Base-by-base conservation (phyloP, 35 echinoderm and acorn worm species). In the Eucidaris tribuloides region DNA sequence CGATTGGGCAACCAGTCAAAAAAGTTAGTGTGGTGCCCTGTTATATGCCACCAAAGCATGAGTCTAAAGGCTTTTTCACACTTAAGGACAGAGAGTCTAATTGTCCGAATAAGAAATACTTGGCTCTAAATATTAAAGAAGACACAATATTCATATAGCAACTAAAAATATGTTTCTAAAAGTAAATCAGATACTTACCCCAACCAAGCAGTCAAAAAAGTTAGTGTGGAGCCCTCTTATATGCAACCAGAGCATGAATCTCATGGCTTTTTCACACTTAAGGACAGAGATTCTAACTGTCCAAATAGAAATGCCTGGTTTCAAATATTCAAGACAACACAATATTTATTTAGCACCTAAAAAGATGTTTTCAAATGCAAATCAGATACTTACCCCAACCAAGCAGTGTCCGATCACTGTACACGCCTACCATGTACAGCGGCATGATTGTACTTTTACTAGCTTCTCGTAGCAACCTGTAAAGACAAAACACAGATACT, bases 341-440 rank as follows among this genome's bases (percentile, higher is more conserved):
- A n/a, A n/a, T 29, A 35, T 74, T 14, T 14, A 7, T 4, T 37
- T 32, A 41, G 13, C 25, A 15, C 20, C 37, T 15, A 30, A 2
- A 41, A 17, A 40, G 7, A 17, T 70, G 0, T 79, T 0, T 72
- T 72, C 20, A n/a, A n/a, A n/a, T n/a, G n/a, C n/a, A n/a, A n/a
- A n/a, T n/a, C n/a, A n/a, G 19, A 20, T 25, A 85, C 94, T 77
- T 83, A 97, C 94, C 94, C 90, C 90, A 97, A 44, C 94, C 94
- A 35, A 97, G 64, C 7, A 97, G 74, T 70, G 86, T 59, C 76
- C 86, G 79, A 29, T 97, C 82, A 22, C 81, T 82, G 79, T 97
- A 97, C 27, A 97, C 76, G 28, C 94, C 94, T 33, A 97, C 90
- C 77, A 97, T 89, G 46, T 86, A 97, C 2, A 97, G 31, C 23